Evolutionary conservation across 2,888 invertebrate species (phyloP).

Genomic region (Eumacrocentrus americanus): DNA sequence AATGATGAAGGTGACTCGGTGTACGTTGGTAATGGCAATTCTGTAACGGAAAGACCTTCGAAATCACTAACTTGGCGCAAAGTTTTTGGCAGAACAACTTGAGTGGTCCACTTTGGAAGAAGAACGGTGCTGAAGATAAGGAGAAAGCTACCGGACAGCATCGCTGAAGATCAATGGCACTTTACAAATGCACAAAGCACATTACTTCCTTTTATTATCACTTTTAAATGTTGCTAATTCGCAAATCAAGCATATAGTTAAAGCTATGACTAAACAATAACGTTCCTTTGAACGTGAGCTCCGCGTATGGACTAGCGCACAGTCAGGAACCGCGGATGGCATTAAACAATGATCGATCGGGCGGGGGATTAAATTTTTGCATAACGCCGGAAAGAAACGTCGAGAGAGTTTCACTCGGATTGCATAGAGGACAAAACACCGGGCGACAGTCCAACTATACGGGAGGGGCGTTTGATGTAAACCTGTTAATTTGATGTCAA

Average conservation of each 20-base stretch:
- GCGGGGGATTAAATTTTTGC: constrained; percentile 39
- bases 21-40: no score
- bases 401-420: constrained; percentile 37
- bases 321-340: constrained; percentile 34
- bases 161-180: constrained; percentile 3
- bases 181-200: background rate
- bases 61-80: constrained; percentile 2
- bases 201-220: constrained; percentile 1
- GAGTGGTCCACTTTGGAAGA: background rate
- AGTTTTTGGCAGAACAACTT: background rate
- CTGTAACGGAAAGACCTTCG: no score
- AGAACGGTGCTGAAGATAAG: background rate
- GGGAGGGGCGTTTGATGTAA: background rate
- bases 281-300: constrained; percentile 24
- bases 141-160: constrained; percentile 11
- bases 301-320: constrained; percentile 41
- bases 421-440: constrained; percentile 30
- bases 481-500: constrained; percentile 54
- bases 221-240: background rate
- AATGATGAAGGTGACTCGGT: background rate
- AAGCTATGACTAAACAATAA: no score
- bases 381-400: constrained; percentile 50
- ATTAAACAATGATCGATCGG: constrained; percentile 45
- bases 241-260: no score
- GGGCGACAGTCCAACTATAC: background rate